These are phyloP conservation scores for Eupithecia subumbrata DNA, from an alignment of 2,888 invertebrate genomes.

Conservation along the genomic window DNA sequence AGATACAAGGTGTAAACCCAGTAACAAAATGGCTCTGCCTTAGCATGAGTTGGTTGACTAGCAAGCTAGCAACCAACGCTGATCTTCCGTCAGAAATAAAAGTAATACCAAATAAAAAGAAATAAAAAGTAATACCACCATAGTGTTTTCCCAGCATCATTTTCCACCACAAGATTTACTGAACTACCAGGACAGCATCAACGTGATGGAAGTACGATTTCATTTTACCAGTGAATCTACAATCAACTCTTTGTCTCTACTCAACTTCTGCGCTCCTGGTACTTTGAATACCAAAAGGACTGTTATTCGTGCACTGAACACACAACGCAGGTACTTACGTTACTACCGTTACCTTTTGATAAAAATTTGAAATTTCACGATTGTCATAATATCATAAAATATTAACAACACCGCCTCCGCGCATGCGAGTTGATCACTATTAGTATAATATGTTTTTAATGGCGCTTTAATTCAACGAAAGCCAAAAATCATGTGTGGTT, in stretches of 20 bases:
- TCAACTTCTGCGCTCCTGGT: neutral
- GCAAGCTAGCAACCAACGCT: no score
- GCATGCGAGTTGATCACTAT: neutral
- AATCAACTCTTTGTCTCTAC: neutral
- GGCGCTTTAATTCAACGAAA: conserved; percentile 23
- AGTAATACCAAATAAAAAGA: no score
- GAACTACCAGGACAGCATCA: no score
- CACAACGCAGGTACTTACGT: neutral
- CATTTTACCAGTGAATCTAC: no score
- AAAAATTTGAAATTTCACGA: neutral
- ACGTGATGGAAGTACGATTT: no score
- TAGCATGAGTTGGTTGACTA: no score
- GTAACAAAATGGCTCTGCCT: no score
- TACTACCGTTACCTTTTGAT: neutral
- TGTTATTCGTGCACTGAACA: neutral
- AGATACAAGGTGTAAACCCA: no score
- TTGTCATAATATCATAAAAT: neutral
- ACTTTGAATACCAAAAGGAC: neutral
- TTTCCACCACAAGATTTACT: no score
- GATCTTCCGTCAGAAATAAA: no score
- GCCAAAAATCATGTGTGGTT: conserved; percentile 31
- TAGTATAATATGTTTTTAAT: conserved; percentile 7
- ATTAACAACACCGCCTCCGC: neutral
- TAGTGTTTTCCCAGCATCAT: no score
- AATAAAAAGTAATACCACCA: no score